Evolutionary conservation across 2,888 invertebrate genomes (phyloP), one percentile per base, ranked within the genome.

Genomic region (Amblyjoppa proteus): DNA sequence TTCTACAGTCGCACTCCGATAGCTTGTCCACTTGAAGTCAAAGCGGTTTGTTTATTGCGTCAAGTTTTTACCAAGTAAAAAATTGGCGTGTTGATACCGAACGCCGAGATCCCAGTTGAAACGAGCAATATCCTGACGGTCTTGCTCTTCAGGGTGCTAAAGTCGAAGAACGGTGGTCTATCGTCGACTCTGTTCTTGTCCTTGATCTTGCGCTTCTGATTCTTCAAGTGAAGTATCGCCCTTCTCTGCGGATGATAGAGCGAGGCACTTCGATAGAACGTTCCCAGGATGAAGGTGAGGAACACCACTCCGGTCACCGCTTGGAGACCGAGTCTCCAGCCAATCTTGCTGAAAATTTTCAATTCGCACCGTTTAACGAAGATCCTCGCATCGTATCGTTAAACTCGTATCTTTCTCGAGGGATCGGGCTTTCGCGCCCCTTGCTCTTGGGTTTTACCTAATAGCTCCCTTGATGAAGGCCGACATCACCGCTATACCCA

Each of bases 201-300:
- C 93, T 97, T 97, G 95, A 97, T 96, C 94, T 97, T 97, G 87
- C 97, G 95, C 93, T 97, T 97, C 93, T 98, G 98, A 94, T 97
- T 98, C 94, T 98, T 98, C 91, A 98, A 96, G 94, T 98, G 98
- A 61, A 98, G 95, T 90, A 98, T 98, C 83, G 98, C 98, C 84
- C 98, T 95, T 82, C 98, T 94, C 93, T 98, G 97, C 0, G 98
- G 98, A 93, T 98, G 98, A 94, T 98, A 98, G 9, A 98, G 95
- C 0, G 98, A 97, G 0, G 98, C 98, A 6, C 98, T 98, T 49
- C 98, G 96, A 94, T 98, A 98, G 94, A 97, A 97, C 5, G 97
- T 97, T 76, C 98, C 98, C 45, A 98, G 95, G 91, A 98, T 96
- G 93, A 98, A 98, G 0, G 97, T 97, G 70, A 97, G 95, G 90